phyloP scores from a whole-genome alignment of 2,797 vertebrate genomes.

The Spinus olivaceus region DNA sequence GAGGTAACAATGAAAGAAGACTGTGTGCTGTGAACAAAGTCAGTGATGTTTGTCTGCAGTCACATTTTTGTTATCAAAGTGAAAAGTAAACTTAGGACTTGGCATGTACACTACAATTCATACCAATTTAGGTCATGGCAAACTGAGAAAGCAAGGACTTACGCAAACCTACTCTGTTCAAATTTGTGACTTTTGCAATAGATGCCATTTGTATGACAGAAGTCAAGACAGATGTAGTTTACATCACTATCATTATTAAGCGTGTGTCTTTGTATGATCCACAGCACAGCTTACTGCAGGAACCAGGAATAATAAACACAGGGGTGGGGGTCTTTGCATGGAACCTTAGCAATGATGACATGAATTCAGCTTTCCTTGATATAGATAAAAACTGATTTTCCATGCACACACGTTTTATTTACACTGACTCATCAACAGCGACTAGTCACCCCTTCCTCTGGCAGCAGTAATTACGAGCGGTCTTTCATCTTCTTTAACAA shows the following conservation, averaged over 20 bases:
- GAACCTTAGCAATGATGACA: slow-evolving; percentile 66
- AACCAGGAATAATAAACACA: slow-evolving; percentile 71
- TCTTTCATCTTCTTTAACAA: slow-evolving; percentile 64
- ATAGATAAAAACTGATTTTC: slow-evolving; percentile 76
- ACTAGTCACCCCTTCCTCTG: slow-evolving; percentile 61
- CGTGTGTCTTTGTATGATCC: slow-evolving; percentile 79
- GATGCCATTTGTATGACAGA: slow-evolving; percentile 41
- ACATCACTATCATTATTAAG: slow-evolving; percentile 63
- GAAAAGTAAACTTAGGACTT: slow-evolving; percentile 60
- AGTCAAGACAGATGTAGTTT: slow-evolving; percentile 63
- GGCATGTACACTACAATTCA: slow-evolving; percentile 63
- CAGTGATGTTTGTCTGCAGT: slow-evolving; percentile 53
- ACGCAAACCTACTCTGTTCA: slow-evolving; percentile 42
- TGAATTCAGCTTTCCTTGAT: slow-evolving; percentile 75
- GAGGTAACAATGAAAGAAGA: slow-evolving; percentile 78
- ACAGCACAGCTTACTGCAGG: slow-evolving; percentile 82
- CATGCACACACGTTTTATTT: slow-evolving; percentile 77
- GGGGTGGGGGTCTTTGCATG: slow-evolving; percentile 69
- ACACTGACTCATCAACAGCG: slow-evolving; percentile 68
- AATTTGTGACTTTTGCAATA: slow-evolving; percentile 57
- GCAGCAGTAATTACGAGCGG: slow-evolving; percentile 64
- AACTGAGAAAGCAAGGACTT: slow-evolving; percentile 60
- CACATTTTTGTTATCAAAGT: slow-evolving; percentile 61
- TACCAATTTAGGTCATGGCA: slow-evolving; percentile 59
- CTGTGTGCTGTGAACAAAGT: slow-evolving; percentile 65